These are phyloP conservation scores for Drosophila prosaltans DNA, from an alignment of 1,140 invertebrate genomes.

Conservation along the genomic window DNA sequence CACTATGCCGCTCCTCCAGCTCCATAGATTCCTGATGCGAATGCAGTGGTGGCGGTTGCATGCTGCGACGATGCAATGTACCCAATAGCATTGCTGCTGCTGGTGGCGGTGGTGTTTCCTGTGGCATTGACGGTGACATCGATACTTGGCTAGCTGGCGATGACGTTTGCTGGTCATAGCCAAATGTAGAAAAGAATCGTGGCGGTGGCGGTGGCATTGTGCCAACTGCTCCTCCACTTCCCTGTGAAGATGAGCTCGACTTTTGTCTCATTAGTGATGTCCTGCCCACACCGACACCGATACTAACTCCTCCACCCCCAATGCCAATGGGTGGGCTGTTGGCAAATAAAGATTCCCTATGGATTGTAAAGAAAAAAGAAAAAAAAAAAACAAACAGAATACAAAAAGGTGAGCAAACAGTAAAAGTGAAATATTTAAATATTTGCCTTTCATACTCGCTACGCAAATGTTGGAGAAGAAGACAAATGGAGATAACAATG, in stretches of 20 bases:
- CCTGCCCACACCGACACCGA: conserved; percentile 31
- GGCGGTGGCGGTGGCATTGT: conserved; percentile 60
- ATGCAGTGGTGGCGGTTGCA: conserved; percentile 60
- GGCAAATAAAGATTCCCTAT: conserved; percentile 81
- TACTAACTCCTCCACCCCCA: not conserved
- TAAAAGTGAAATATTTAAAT: conserved; percentile 53
- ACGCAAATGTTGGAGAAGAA: conserved; percentile 11
- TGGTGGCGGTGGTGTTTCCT: conserved; percentile 50
- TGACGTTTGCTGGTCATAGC: conserved; percentile 67
- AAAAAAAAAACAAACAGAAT: not conserved
- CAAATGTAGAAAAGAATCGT: conserved; percentile 80
- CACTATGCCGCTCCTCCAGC: conserved; percentile 53
- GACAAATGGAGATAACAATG: not conserved
- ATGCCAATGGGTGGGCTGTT: conserved; percentile 60
- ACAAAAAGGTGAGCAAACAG: not conserved
- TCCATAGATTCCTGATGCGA: conserved; percentile 47
- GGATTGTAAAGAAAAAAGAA: not conserved
- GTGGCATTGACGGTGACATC: conserved; percentile 38
- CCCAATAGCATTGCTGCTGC: conserved; percentile 33
- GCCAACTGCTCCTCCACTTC: conserved; percentile 36
- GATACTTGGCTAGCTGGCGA: conserved; percentile 9
- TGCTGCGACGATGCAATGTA: conserved; percentile 65
- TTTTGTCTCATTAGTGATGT: conserved; percentile 76
- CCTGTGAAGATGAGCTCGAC: conserved; percentile 68
- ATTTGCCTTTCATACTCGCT: conserved; percentile 55